phyloP scores from a whole-genome alignment of 2,797 vertebrate species.

The Manis pentadactyla region DNA sequence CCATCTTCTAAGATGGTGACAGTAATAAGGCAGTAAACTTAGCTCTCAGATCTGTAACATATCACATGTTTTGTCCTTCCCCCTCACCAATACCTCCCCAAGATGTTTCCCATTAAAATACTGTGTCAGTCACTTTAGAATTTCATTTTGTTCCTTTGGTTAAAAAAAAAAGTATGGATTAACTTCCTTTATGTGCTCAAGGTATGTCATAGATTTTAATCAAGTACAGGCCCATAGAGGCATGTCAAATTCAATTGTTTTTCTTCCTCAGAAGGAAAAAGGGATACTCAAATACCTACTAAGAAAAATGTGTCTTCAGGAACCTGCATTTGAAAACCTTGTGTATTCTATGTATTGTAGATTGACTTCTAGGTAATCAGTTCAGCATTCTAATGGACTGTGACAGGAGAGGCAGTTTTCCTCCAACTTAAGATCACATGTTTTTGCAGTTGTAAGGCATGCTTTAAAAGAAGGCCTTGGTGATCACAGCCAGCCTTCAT shows the following conservation, averaged over 20 bases:
- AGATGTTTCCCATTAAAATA: slow-evolving; percentile 58
- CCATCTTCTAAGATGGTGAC: slow-evolving; percentile 27
- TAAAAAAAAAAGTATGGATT: slow-evolving; percentile 55
- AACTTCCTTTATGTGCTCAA: slow-evolving; percentile 54
- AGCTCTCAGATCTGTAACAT: not conserved
- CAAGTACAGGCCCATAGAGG: slow-evolving; percentile 27
- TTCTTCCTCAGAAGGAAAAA: slow-evolving; percentile 59
- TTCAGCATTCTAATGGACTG: slow-evolving; percentile 71
- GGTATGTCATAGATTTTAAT: slow-evolving; percentile 57
- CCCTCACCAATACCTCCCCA: not conserved
- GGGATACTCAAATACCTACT: slow-evolving; percentile 32
- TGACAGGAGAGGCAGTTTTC: slow-evolving; percentile 58
- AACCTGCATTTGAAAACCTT: slow-evolving; percentile 59
- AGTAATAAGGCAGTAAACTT: slow-evolving; percentile 6
- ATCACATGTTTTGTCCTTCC: slow-evolving; percentile 6
- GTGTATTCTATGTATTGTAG: slow-evolving; percentile 63
- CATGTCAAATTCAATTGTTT: slow-evolving; percentile 60
- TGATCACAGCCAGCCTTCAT: slow-evolving; percentile 81
- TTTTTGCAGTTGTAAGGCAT: slow-evolving; percentile 83
- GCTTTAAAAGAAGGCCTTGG: slow-evolving; percentile 81
- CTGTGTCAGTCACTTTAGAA: slow-evolving; percentile 47
- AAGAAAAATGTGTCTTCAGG: slow-evolving; percentile 59
- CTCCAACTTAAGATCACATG: slow-evolving; percentile 75
- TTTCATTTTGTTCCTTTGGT: slow-evolving; percentile 67
- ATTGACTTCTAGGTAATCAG: slow-evolving; percentile 82